Conservation (phyloP, 2,888 invertebrate genomes). For the Orthonychiurus folsomi region DNA sequence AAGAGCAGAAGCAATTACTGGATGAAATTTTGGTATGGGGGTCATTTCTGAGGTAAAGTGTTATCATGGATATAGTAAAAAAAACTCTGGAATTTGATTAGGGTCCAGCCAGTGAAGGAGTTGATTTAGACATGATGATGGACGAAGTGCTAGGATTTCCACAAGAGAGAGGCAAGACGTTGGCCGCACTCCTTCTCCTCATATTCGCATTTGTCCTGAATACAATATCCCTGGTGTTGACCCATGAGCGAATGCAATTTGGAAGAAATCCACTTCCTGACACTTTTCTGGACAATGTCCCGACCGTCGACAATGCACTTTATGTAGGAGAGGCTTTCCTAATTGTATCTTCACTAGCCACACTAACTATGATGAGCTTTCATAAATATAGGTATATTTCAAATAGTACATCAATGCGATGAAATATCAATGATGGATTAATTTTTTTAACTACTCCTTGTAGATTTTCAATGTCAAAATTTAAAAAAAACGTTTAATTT, state of each 20-base stretch:
- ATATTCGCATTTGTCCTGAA: constrained; percentile 56
- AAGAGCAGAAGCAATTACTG: background rate
- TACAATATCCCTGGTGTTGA: constrained; percentile 65
- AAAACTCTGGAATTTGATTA: too few relatives aligned
- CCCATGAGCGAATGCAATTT: constrained; percentile 77
- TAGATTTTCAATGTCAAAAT: background rate
- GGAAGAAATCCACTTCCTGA: constrained; percentile 70
- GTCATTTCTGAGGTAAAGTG: too few relatives aligned
- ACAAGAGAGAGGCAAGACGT: constrained; percentile 74
- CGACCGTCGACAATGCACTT: constrained; percentile 63
- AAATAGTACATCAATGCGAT: background rate
- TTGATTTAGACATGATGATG: background rate
- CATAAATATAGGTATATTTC: constrained; percentile 66
- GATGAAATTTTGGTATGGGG: background rate
- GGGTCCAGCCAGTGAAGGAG: background rate
- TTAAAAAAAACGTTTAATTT: constrained; percentile 38
- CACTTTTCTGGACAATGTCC: constrained; percentile 66
- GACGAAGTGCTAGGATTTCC: constrained; percentile 51
- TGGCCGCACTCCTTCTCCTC: constrained; percentile 53
- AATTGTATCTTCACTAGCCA: constrained; percentile 64
- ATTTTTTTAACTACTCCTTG: background rate
- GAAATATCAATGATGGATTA: background rate
- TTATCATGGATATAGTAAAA: too few relatives aligned
- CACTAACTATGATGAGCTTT: constrained; percentile 68
- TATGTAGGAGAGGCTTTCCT: constrained; percentile 76